Conservation (phyloP, 2,113 vertebrate species). For the Narcine bancroftii region DNA sequence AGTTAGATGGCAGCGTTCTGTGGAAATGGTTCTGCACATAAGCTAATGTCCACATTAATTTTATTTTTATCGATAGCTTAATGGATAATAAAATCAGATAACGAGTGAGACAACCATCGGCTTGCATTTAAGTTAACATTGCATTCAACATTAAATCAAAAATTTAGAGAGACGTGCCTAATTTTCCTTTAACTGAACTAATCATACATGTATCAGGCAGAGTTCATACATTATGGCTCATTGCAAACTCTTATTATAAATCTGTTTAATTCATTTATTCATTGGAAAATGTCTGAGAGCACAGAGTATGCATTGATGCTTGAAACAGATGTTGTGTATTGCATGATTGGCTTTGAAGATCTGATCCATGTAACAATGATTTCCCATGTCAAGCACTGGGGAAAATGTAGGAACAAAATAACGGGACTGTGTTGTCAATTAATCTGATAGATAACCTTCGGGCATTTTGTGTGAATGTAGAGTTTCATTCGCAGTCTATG, state of each 20-base stretch:
- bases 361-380: not conserved
- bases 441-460: not conserved
- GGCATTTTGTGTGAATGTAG: not conserved
- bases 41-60: conserved; percentile 14
- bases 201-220: not conserved
- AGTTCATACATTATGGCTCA: not conserved
- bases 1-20: not conserved
- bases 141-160: not conserved
- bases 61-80: conserved; percentile 15
- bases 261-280: not conserved
- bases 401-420: not conserved
- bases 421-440: not conserved
- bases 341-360: conserved; percentile 1
- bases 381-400: not conserved
- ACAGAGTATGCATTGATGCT: not conserved
- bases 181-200: not conserved
- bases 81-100: conserved; percentile 22
- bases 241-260: conserved; percentile 3
- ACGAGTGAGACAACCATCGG: not conserved
- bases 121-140: conserved; percentile 20
- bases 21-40: not conserved
- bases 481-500: not conserved
- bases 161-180: not conserved
- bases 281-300: not conserved
- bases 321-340: not conserved